Base-by-base conservation (phyloP, 2,113 vertebrate species). In the Cyanoramphus novaezelandiae region DNA sequence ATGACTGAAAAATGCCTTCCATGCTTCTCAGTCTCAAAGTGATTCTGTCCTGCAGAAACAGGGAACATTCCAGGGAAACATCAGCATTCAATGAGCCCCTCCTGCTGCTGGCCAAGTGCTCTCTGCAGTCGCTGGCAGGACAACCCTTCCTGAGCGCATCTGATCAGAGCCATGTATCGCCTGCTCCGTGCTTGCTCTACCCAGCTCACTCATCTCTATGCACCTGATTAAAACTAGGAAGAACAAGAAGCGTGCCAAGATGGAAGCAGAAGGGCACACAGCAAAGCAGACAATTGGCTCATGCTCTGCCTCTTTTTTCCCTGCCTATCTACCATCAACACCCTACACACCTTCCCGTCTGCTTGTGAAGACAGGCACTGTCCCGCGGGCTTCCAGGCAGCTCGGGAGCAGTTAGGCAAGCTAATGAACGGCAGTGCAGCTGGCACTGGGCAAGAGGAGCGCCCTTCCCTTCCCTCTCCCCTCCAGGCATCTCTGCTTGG, bases 321-420 rank as follows among this genome's bases (percentile, higher is more conserved):
- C 39, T 79, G 50, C 57, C 68, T 94, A 88, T 86, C 86, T 90
- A 7, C 75, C 88, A 86, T 88, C 83, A 71, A n/a, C 37, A 72
- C 9, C 72, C 77, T 44, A 28, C 75, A 86, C 67, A 41, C 63
- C 85, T 88, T 92, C 33, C 59, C 53, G 76, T 80, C 21, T 81
- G 69, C 86, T 53, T 94, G 92, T 94, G 82, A 90, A 60, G 84
- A 90, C 88, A 94, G 71, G 90, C 57, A 62, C 37, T 37, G 59
- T 57, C 37, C 59, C 4, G 37, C 2, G 17, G 12, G 49, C 13
- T 88, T 71, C 85, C 35, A 20, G 6, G 70, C 90, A 60, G 87
- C 92, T 43, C 44, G 20, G 65, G 9, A 70, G n/a, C 81, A 65
- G 55, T 47, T 7, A 43, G 82, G 70, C 43, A 31, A 62, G 19